A percentile compares a stretch with the other conserved stretches of the same genome.
Evolutionary conservation across 2,113 vertebrate species (phyloP).

Genomic region (Podarcis raffonei): DNA sequence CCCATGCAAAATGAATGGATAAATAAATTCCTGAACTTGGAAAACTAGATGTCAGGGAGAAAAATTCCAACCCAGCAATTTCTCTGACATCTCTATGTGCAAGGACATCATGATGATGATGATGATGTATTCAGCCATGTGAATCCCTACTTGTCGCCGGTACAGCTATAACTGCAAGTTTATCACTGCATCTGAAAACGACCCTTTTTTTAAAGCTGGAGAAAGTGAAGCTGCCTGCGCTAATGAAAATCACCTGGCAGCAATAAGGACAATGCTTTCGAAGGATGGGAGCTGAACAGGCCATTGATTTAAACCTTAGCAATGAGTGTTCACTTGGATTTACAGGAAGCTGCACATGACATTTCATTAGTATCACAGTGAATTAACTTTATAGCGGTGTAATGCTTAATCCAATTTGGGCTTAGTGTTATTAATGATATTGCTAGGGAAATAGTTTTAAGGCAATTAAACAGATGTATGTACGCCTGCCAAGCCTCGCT

Average conservation of each 20-base stretch:
- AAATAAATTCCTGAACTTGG: not conserved
- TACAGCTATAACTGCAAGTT: not conserved
- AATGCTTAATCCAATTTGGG: slow-evolving; percentile 74
- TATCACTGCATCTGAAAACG: not conserved
- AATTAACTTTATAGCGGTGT: slow-evolving; percentile 74
- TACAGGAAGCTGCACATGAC: slow-evolving; percentile 74
- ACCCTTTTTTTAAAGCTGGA: not conserved
- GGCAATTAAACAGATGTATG: slow-evolving; percentile 73
- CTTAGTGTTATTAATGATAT: slow-evolving; percentile 70
- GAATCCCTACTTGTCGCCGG: not conserved
- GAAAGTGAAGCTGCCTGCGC: slow-evolving; percentile 48
- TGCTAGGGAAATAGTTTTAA: slow-evolving; percentile 72
- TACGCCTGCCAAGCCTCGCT: slow-evolving; percentile 62
- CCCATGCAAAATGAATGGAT: not conserved
- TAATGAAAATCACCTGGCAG: slow-evolving; percentile 69
- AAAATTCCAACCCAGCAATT: too few relatives aligned
- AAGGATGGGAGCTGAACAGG: slow-evolving; percentile 57
- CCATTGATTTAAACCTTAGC: slow-evolving; percentile 72
- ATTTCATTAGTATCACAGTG: slow-evolving; percentile 74
- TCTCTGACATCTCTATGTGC: not conserved
- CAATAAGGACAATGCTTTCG: slow-evolving; percentile 69
- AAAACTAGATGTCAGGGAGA: not conserved
- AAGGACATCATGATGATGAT: not conserved
- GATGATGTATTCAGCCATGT: not conserved
- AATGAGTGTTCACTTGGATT: slow-evolving; percentile 69